Conservation (phyloP, 2,113 vertebrate genomes). For the Thinocorus orbignyianus region DNA sequence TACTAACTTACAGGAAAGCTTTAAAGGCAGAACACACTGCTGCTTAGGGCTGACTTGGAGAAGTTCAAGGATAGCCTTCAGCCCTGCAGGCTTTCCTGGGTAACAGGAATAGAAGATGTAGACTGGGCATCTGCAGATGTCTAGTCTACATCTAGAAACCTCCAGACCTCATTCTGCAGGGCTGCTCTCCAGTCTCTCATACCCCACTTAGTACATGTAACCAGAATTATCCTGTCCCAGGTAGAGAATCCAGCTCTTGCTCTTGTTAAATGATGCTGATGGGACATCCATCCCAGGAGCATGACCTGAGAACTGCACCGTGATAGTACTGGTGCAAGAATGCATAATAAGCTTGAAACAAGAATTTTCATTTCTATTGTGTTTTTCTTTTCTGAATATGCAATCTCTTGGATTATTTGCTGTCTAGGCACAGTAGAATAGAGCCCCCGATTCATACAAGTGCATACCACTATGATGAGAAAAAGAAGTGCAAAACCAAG, state of each 20-base stretch:
- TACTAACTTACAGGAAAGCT: not conserved
- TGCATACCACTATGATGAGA: not conserved
- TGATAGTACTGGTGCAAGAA: not conserved
- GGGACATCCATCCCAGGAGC: not conserved
- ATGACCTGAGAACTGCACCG: not conserved
- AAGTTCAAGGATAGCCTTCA: not conserved
- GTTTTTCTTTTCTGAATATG: not conserved
- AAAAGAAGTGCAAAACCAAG: not conserved
- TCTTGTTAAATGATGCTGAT: not conserved
- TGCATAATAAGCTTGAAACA: not conserved
- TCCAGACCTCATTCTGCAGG: not conserved
- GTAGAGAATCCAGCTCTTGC: not conserved
- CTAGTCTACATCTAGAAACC: no score
- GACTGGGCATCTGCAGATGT: not conserved
- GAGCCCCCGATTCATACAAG: not conserved
- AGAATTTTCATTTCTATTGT: not conserved
- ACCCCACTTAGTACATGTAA: not conserved
- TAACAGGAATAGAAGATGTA: not conserved
- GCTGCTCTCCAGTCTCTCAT: not conserved
- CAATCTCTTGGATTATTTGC: not conserved
- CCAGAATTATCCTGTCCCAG: not conserved
- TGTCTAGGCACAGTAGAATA: not conserved
- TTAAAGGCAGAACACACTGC: not conserved
- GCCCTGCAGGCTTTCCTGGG: not conserved
- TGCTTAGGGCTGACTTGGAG: not conserved